phyloP scores from a whole-genome alignment of 2,797 vertebrate species.

The Chelon auratus region DNA sequence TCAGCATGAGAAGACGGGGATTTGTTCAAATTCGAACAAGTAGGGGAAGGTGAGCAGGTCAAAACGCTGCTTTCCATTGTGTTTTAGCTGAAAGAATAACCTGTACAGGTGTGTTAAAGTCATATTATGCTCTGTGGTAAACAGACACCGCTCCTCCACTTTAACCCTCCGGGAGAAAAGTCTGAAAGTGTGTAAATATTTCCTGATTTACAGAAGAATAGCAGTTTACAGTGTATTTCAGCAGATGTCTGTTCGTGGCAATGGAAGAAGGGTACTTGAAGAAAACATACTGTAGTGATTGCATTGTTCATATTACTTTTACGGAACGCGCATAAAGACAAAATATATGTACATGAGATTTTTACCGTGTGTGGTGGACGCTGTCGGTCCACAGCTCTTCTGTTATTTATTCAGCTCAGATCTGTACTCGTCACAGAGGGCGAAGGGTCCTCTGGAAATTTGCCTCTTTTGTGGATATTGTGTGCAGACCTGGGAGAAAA shows the following conservation, averaged over 20 bases:
- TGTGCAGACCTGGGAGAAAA: slow-evolving; percentile 52
- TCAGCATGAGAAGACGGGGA: too few species aligned
- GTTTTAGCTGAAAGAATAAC: slow-evolving; percentile 14
- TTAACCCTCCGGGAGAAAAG: slow-evolving; percentile 13
- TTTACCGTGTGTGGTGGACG: slow-evolving; percentile 30
- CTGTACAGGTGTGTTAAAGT: background rate
- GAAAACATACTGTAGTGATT: slow-evolving; percentile 45
- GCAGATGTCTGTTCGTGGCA: slow-evolving; percentile 74
- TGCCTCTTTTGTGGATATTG: slow-evolving; percentile 67
- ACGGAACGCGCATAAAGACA: slow-evolving; percentile 43
- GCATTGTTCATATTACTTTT: slow-evolving; percentile 56
- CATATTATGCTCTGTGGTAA: background rate
- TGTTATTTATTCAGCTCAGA: slow-evolving; percentile 53
- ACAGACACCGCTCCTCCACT: background rate
- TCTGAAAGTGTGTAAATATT: slow-evolving; percentile 59
- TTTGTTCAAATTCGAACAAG: too few species aligned
- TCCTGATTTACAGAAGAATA: slow-evolving; percentile 60
- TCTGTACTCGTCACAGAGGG: slow-evolving; percentile 44
- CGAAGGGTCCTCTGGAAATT: slow-evolving; percentile 71
- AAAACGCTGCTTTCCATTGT: background rate
- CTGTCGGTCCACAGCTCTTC: slow-evolving; percentile 40
- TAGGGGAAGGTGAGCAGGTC: background rate
- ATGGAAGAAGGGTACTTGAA: slow-evolving; percentile 49
- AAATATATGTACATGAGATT: slow-evolving; percentile 61
- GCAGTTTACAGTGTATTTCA: slow-evolving; percentile 69